phyloP scores from a whole-genome alignment of 2,888 invertebrate genomes.

The Melieria picta region DNA sequence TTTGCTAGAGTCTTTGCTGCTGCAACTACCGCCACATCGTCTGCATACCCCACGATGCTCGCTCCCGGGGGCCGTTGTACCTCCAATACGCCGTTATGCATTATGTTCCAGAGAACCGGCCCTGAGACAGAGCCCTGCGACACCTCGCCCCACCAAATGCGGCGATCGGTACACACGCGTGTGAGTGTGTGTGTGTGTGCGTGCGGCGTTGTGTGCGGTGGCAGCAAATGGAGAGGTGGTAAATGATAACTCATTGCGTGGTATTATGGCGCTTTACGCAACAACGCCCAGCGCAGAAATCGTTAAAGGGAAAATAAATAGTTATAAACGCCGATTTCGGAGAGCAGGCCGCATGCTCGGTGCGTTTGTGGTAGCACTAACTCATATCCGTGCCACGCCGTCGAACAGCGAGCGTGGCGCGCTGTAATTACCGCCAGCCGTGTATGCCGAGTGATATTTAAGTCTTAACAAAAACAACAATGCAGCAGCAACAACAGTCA shows the following conservation, averaged over 20 bases:
- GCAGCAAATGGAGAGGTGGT: slow-evolving; percentile 29
- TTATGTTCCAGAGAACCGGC: too few species aligned
- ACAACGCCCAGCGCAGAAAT: slow-evolving; percentile 38
- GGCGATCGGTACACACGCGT: neutral
- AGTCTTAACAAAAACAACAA: slow-evolving; percentile 3
- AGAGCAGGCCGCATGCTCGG: slow-evolving; percentile 9
- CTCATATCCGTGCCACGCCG: slow-evolving; percentile 10
- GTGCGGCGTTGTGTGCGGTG: neutral
- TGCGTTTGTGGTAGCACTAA: neutral
- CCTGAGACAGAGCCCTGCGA: too few species aligned
- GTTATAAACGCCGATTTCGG: slow-evolving; percentile 14
- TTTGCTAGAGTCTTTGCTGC: too few species aligned
- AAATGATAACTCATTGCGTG: slow-evolving; percentile 44
- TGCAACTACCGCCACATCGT: too few species aligned
- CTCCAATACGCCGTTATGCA: too few species aligned
- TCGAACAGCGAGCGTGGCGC: slow-evolving; percentile 1
- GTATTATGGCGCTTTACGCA: slow-evolving; percentile 42
- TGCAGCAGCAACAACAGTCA: neutral
- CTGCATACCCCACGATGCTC: too few species aligned
- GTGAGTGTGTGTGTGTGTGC: neutral
- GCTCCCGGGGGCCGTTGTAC: too few species aligned
- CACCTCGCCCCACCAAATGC: neutral
- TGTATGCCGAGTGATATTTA: slow-evolving; percentile 22
- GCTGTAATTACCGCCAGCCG: slow-evolving; percentile 15
- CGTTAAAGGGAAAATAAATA: slow-evolving; percentile 5